Conservation (phyloP, 92 coral and sea anemone genomes). For the Porites divaricata region DNA sequence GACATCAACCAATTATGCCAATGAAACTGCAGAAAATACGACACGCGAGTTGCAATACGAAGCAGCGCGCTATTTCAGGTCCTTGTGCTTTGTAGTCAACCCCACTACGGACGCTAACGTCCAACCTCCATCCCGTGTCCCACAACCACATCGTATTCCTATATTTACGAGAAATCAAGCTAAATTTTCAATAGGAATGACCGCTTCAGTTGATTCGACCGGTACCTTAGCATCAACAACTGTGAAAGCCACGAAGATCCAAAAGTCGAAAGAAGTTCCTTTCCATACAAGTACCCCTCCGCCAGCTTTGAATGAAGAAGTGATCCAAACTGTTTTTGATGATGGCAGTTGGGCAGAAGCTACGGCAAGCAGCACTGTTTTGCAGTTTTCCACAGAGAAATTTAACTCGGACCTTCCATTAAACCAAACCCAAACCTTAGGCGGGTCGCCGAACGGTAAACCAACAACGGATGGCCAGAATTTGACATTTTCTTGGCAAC, state of each 20-base stretch:
- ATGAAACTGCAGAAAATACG: background rate
- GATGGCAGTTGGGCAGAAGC: background rate
- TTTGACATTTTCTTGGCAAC: slow-evolving; percentile 2
- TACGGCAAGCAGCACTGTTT: background rate
- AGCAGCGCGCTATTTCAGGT: slow-evolving; percentile 15
- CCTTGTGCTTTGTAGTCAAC: slow-evolving; percentile 6
- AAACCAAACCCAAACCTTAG: background rate
- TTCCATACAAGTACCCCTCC: background rate
- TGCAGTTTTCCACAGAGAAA: background rate
- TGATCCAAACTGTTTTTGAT: background rate
- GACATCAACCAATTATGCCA: slow-evolving; percentile 8
- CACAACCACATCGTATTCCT: background rate
- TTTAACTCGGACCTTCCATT: background rate
- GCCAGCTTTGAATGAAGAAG: background rate
- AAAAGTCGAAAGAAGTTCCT: background rate
- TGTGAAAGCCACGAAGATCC: background rate
- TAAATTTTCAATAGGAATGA: background rate
- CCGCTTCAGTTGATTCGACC: too few species aligned
- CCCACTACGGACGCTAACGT: background rate
- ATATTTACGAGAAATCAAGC: background rate
- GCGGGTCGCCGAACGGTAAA: background rate
- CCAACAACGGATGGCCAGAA: background rate
- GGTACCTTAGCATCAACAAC: background rate
- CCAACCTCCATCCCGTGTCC: background rate
- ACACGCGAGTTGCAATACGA: background rate